A percentile compares a stretch with the other conserved stretches of the same genome.
Conservation (phyloP, 2,113 vertebrate genomes). For the Cinclus mexicanus region DNA sequence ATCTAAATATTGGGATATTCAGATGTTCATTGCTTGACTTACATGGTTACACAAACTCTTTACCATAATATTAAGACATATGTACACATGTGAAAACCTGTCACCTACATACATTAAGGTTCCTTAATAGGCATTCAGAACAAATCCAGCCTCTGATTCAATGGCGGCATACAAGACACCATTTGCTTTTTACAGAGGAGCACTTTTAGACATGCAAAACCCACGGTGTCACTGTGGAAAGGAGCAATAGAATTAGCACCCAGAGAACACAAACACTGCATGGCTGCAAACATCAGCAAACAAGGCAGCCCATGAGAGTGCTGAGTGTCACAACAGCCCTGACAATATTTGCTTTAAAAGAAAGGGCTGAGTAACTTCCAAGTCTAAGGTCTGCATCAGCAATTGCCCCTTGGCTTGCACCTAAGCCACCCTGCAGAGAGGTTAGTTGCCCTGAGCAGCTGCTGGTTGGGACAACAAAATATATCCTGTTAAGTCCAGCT, state of each 20-base stretch:
- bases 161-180: background rate
- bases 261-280: background rate
- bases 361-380: background rate
- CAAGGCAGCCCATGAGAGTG: background rate
- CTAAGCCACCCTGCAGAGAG: background rate
- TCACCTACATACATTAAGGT: background rate
- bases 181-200: background rate
- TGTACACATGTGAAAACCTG: background rate
- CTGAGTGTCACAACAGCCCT: fast-evolving
- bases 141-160: background rate
- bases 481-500: background rate
- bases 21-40: background rate
- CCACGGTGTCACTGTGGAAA: background rate
- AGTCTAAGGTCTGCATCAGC: background rate
- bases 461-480: slow-evolving; percentile 5
- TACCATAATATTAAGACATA: background rate
- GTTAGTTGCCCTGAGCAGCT: background rate
- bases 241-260: background rate
- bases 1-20: background rate
- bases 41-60: background rate
- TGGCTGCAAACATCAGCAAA: background rate
- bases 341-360: background rate
- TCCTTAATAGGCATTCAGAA: background rate
- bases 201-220: background rate
- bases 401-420: background rate